These are phyloP conservation scores for Phlogophora meticulosa DNA, from an alignment of 2,888 invertebrate genomes.

Conservation along the genomic window DNA sequence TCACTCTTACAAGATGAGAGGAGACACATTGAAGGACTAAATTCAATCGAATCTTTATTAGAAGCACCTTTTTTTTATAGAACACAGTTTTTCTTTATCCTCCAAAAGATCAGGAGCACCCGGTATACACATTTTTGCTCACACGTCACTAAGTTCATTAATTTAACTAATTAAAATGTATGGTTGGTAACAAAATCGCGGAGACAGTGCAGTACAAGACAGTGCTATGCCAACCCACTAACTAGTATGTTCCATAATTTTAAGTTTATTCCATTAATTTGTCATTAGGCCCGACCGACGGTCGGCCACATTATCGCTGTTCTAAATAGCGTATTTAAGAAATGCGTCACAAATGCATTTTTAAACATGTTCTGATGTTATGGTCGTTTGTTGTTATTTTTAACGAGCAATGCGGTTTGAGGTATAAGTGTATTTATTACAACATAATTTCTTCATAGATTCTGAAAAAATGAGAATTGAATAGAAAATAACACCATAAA, in stretches of 20 bases:
- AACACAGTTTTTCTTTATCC: slow-evolving; percentile 70
- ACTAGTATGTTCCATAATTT: slow-evolving; percentile 74
- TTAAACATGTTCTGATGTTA: slow-evolving; percentile 68
- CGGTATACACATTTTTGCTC: slow-evolving; percentile 79
- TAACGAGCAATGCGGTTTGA: slow-evolving; percentile 41
- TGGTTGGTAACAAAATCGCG: slow-evolving; percentile 29
- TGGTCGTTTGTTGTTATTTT: slow-evolving; percentile 54
- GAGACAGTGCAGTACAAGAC: slow-evolving; percentile 67
- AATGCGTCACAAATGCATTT: slow-evolving; percentile 82
- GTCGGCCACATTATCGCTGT: slow-evolving; percentile 77
- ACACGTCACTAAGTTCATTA: slow-evolving; percentile 28
- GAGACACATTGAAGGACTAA: no score
- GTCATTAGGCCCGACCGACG: slow-evolving; percentile 76
- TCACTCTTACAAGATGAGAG: not conserved
- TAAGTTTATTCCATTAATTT: slow-evolving; percentile 82
- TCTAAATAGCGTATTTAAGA: slow-evolving; percentile 81
- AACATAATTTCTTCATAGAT: not conserved
- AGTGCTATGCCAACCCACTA: slow-evolving; percentile 64
- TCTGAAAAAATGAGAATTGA: no score
- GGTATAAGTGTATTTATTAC: not conserved
- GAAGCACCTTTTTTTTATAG: slow-evolving; percentile 78
- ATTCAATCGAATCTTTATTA: not conserved
- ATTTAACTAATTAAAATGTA: slow-evolving; percentile 34
- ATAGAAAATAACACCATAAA: no score
- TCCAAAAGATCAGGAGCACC: slow-evolving; percentile 64